These are phyloP conservation scores for Microctonus aethiopoides DNA, from an alignment of 2,888 invertebrate genomes.

Conservation along the genomic window DNA sequence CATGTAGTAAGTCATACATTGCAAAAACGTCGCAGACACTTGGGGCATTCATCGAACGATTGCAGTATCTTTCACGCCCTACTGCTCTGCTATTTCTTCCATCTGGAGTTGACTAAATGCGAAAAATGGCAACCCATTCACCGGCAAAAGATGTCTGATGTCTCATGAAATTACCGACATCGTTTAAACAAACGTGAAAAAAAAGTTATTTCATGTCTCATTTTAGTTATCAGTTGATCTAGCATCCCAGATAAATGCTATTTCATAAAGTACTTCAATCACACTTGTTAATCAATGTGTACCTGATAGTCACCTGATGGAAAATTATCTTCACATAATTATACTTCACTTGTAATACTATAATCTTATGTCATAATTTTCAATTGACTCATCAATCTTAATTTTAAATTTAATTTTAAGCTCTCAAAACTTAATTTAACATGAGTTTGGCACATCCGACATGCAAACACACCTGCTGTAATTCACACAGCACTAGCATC, in stretches of 20 bases:
- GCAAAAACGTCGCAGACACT: conserved; percentile 19
- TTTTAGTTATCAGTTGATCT: background rate
- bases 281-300: background rate
- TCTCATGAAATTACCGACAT: conserved; percentile 10
- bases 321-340: background rate
- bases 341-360: too few relatives aligned
- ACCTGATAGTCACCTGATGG: background rate
- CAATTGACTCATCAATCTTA: background rate
- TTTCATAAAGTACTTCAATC: background rate
- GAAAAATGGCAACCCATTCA: conserved; percentile 21
- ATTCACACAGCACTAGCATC: conserved; percentile 13
- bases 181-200: conserved; percentile 5
- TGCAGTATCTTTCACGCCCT: conserved; percentile 15
- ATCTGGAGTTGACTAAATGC: conserved; percentile 3
- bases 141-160: conserved; percentile 20
- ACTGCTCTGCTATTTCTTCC: background rate
- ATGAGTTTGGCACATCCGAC: background rate
- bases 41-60: conserved; percentile 11
- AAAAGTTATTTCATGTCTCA: conserved; percentile 13
- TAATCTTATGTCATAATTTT: too few relatives aligned
- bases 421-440: background rate
- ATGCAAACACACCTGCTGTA: conserved; percentile 1
- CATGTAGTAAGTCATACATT: conserved; percentile 9
- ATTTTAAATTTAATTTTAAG: too few relatives aligned
- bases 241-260: background rate